Conservation (phyloP, 1,140 invertebrate genomes). For the Neodiprion pinetum region DNA sequence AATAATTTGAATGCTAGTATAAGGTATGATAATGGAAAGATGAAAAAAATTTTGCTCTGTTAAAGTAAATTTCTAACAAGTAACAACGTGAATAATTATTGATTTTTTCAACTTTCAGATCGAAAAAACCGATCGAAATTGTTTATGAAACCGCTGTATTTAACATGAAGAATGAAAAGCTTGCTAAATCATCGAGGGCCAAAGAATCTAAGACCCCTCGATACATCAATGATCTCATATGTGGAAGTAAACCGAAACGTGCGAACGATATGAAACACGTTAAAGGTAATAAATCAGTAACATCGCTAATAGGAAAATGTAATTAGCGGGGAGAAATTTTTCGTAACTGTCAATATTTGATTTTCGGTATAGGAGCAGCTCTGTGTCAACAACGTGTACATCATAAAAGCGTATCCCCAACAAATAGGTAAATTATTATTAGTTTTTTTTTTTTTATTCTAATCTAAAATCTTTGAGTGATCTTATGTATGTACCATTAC, state of each 20-base stretch:
- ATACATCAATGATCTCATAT: slow-evolving; percentile 49
- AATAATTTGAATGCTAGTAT: background rate
- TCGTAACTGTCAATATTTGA: background rate
- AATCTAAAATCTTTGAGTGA: background rate
- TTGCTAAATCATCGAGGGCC: slow-evolving; percentile 36
- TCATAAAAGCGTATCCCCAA: slow-evolving; percentile 22
- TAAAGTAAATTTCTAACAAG: background rate
- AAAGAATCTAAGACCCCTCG: slow-evolving; percentile 38
- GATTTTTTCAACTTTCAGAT: slow-evolving; percentile 26
- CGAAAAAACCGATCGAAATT: slow-evolving; percentile 48
- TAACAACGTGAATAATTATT: too few species aligned
- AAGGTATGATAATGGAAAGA: background rate
- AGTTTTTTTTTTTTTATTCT: slow-evolving; percentile 5
- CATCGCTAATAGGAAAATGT: background rate
- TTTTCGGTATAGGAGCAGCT: background rate
- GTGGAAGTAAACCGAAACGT: slow-evolving; percentile 42
- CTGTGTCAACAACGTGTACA: slow-evolving; percentile 8
- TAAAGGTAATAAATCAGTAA: slow-evolving; percentile 30
- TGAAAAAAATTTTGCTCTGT: background rate
- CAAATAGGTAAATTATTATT: slow-evolving; percentile 16
- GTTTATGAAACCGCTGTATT: slow-evolving; percentile 50
- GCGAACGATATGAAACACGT: slow-evolving; percentile 34
- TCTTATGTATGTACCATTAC: background rate
- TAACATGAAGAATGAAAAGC: slow-evolving; percentile 52
- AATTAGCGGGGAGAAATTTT: background rate